Conservation (phyloP, 2,888 invertebrate species). For the Xanthia icteritia region DNA sequence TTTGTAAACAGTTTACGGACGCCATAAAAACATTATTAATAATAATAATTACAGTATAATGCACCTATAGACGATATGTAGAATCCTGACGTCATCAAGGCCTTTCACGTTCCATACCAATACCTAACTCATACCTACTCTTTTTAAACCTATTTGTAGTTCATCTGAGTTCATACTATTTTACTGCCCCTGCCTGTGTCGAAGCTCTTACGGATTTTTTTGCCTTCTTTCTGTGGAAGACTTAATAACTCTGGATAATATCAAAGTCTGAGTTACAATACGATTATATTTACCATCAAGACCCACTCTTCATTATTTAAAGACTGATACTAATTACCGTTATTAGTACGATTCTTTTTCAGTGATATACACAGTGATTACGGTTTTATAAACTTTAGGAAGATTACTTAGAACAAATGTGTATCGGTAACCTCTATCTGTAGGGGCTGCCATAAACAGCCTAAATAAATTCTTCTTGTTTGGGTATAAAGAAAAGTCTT, state of each 20-base stretch:
- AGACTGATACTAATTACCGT: slow-evolving; percentile 46
- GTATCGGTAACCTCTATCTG: neutral
- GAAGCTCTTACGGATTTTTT: slow-evolving; percentile 32
- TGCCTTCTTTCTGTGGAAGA: slow-evolving; percentile 43
- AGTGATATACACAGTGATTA: slow-evolving; percentile 15
- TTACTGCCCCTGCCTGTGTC: neutral
- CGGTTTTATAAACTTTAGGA: neutral
- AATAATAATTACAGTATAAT: neutral
- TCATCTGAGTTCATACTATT: slow-evolving; percentile 9
- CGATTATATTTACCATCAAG: neutral
- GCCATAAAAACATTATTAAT: neutral
- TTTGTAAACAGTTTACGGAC: neutral
- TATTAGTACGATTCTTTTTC: slow-evolving; percentile 20
- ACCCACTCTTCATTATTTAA: slow-evolving; percentile 14
- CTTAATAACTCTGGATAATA: slow-evolving; percentile 22
- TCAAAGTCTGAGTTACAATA: slow-evolving; percentile 22
- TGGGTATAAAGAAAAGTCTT: neutral
- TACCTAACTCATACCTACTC: neutral
- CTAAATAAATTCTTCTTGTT: neutral
- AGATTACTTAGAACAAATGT: slow-evolving; percentile 6
- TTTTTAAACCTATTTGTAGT: slow-evolving; percentile 1
- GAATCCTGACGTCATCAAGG: neutral
- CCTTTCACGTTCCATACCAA: neutral
- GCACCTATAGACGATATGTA: no score
- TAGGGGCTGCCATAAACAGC: neutral